These are phyloP conservation scores for Hippocampus zosterae DNA, from an alignment of 2,113 vertebrate genomes.

Conservation along the genomic window DNA sequence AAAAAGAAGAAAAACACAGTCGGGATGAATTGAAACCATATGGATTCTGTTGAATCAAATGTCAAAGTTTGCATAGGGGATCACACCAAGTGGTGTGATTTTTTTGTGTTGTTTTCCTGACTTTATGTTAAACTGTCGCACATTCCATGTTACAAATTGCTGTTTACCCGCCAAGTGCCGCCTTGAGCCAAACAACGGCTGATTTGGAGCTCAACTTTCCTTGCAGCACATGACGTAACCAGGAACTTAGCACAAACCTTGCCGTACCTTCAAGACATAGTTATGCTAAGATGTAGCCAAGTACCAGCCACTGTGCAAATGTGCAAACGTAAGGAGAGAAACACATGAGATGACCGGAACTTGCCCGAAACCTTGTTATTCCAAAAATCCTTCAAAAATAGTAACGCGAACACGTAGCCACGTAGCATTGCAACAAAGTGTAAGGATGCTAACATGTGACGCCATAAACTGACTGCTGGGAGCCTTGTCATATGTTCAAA, in stretches of 20 bases:
- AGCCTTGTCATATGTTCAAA: too few species aligned
- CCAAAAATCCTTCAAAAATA: neutral
- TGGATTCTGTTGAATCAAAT: constrained; percentile 44
- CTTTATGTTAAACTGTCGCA: too few species aligned
- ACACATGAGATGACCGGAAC: neutral
- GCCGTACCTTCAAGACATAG: neutral
- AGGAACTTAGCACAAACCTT: neutral
- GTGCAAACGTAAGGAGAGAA: neutral
- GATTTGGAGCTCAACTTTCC: neutral
- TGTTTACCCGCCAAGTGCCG: too few species aligned
- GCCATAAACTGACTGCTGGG: too few species aligned
- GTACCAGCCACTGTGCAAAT: neutral
- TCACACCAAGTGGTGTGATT: constrained; percentile 26
- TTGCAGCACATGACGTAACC: too few species aligned
- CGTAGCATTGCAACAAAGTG: neutral
- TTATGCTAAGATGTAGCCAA: neutral
- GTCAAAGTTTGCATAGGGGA: constrained; percentile 30
- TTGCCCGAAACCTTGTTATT: neutral
- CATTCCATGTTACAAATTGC: too few species aligned
- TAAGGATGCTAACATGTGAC: neutral
- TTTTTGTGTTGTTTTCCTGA: neutral
- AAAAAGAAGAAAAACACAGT: constrained; percentile 35
- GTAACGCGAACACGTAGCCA: neutral
- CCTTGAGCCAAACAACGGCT: neutral
- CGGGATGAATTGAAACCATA: constrained; percentile 57